Conservation (phyloP, 2,113 vertebrate species). For the Apteryx mantelli region DNA sequence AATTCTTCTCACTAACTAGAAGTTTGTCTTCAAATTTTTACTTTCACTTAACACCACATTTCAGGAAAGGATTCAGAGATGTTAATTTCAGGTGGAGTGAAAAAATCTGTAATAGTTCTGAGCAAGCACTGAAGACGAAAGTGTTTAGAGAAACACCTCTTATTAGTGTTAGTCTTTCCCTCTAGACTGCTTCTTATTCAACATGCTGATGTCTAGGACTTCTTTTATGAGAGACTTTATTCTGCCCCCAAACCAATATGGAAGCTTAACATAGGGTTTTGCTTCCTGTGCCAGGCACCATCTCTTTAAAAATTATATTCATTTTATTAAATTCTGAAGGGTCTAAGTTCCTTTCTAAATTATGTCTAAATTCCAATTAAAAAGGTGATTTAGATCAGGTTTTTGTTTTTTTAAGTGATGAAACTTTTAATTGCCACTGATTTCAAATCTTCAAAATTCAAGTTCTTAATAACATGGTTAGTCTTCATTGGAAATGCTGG, state of each 20-base stretch:
- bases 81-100: not conserved
- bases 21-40: not conserved
- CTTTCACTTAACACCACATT: not conserved
- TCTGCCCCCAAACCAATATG: fast-evolving
- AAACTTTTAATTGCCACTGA: not conserved
- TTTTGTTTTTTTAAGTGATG: not conserved
- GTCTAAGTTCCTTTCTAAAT: not conserved
- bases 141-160: not conserved
- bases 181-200: not conserved
- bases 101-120: not conserved
- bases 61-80: not conserved
- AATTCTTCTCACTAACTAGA: not conserved
- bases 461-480: not conserved
- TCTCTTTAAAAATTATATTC: not conserved
- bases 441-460: not conserved
- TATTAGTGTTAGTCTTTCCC: too few relatives aligned
- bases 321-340: not conserved
- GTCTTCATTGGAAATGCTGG: not conserved
- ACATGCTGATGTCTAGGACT: not conserved
- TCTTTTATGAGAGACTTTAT: not conserved
- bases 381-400: not conserved
- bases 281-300: not conserved
- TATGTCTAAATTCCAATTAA: not conserved
- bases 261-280: not conserved
- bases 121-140: not conserved